Evolutionary conservation across 2,888 invertebrate genomes (phyloP).

Genomic region (Drosophila multiciliata): DNA sequence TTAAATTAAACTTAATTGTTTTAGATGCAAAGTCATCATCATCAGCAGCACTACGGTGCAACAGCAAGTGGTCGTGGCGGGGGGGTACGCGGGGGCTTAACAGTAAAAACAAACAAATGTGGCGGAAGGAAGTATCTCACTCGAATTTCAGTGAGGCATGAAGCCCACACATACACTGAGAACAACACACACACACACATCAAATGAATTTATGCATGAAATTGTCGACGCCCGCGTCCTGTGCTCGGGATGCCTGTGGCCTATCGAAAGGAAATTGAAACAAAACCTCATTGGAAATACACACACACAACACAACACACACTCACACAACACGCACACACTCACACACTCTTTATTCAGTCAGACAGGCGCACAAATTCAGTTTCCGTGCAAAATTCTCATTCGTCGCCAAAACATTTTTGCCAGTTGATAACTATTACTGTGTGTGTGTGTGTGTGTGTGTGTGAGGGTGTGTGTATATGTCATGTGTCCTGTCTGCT

Average conservation of each 20-base stretch:
- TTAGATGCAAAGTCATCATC: conserved; percentile 80
- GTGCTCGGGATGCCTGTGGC: conserved; percentile 75
- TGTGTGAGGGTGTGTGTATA: neutral
- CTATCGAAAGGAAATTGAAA: conserved; percentile 83
- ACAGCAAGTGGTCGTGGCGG: neutral
- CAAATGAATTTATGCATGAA: conserved; percentile 80
- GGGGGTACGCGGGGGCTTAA: neutral
- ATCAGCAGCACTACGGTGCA: conserved; percentile 26
- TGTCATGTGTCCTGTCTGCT: conserved; percentile 26
- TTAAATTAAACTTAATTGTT: conserved; percentile 80
- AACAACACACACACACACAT: conserved; percentile 19
- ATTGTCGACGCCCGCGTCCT: conserved; percentile 82
- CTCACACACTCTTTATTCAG: conserved; percentile 44
- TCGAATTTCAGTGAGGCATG: conserved; percentile 75
- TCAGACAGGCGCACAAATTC: conserved; percentile 72
- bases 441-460: neutral
- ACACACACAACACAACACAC: conserved; percentile 23
- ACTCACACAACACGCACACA: conserved; percentile 3
- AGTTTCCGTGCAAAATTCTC: conserved; percentile 60
- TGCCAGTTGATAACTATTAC: conserved; percentile 65
- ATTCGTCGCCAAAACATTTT: conserved; percentile 70
- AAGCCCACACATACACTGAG: conserved; percentile 35
- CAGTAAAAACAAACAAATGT: conserved; percentile 65
- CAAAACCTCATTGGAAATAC: conserved; percentile 81
- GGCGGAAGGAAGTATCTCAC: conserved; percentile 81